Evolutionary conservation across 2,888 invertebrate species (phyloP), one percentile per base, ranked within the genome.

Genomic region (Eupithecia inturbata): DNA sequence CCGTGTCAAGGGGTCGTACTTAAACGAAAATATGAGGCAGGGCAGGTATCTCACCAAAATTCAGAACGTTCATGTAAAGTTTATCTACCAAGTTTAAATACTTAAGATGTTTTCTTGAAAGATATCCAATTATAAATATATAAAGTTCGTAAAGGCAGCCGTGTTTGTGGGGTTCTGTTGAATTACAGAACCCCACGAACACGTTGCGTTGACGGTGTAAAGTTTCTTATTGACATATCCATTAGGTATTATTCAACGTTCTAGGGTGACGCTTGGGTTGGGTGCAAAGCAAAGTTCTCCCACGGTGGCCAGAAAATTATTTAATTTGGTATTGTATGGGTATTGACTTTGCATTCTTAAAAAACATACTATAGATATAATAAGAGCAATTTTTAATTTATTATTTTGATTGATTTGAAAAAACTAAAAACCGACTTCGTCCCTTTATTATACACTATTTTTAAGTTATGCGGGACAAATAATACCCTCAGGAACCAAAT

Each of bases 191-290:
- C 90, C 91, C 91, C 82, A 80, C 77, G 22, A 26, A 57, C 26
- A 26, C 57, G 57, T 26, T 53, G 22, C 53, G 22, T 12, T 62
- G 62, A 10, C 63, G 85, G 91, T 89, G 85, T 93, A 84, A 87
- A 86, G 87, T 92, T 93, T 89, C 92, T 85, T 92, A 93, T 93
- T 93, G 92, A 93, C 93, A 88, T 86, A 90, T 88, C 93, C 93
- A 93, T 93, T 92, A 92, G 84, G 85, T 85, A 85, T 84, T 84
- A 83, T 84, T 83, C 83, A 82, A 84, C 66, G 85, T 83, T 84
- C 83, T 82, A 83, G 82, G 82, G 84, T 83, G 71, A 74, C 67
- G 68, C 71, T 36, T 33, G 69, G 41, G 67, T 72, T 67, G 72
- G 72, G 67, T 70, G 72, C 75, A 68, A 75, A 75, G 70, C 69